These are phyloP conservation scores for Tipula helvola DNA, from an alignment of 2,888 invertebrate genomes.

Conservation along the genomic window DNA sequence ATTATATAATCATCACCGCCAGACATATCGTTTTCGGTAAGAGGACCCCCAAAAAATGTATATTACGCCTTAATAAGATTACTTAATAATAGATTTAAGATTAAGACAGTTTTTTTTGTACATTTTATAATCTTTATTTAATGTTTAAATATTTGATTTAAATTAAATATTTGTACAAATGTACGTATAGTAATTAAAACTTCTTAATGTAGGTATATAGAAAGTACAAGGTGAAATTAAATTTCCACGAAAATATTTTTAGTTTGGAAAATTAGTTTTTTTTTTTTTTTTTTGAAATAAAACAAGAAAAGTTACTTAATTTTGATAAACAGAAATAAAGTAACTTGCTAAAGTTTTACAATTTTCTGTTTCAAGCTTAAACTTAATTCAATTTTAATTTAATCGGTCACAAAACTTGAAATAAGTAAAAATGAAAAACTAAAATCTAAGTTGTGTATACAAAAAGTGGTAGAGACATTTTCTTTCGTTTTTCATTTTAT, in stretches of 20 bases:
- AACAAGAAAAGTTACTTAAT: not conserved
- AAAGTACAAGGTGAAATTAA: not conserved
- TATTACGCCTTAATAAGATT: not conserved
- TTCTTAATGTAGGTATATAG: not conserved
- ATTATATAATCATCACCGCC: not conserved
- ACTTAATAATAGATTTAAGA: not conserved
- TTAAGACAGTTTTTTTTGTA: not conserved
- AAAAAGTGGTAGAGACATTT: not conserved
- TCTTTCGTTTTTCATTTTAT: not conserved
- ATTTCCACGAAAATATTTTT: not conserved
- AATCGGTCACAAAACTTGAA: not conserved
- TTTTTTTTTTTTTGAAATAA: not conserved
- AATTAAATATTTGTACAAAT: not conserved
- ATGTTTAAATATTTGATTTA: slow-evolving; percentile 4
- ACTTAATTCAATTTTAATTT: not conserved
- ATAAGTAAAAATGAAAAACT: not conserved
- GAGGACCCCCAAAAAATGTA: not conserved
- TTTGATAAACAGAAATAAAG: not conserved
- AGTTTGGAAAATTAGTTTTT: not conserved
- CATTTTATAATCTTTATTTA: not conserved
- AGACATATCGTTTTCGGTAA: not conserved
- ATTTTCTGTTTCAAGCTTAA: not conserved
- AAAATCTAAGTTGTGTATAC: not conserved
- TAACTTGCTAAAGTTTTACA: not conserved
- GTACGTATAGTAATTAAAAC: not conserved